Base-by-base conservation (phyloP, 2,888 invertebrate species). In the Cremastinae sp. region DNA sequence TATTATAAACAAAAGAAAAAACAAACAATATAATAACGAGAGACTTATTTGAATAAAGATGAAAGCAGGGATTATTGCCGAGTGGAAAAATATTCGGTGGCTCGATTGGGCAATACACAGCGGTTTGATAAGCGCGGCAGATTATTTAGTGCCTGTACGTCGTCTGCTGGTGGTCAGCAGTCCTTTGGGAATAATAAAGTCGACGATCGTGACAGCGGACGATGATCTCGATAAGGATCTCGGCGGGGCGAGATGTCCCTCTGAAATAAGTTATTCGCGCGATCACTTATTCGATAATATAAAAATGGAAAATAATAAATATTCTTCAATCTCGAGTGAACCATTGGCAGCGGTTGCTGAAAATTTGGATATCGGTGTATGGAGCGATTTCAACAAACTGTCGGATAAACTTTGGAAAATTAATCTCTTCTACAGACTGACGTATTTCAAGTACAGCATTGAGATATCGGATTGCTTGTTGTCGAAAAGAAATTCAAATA, bases 1-100 rank as follows among this genome's bases (percentile, higher is more conserved):
- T n/a, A n/a, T n/a, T n/a, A n/a, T 10, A 0, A 49, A 3, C 7
- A 18, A 16, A 7, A 10, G 3, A 1, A 49, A 49, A 18, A 49
- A 16, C 18, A 10, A 18, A 49, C 7, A 53, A 53, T 28, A 22
- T 9, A 5, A 5, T 9, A n/a, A n/a, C 28, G 18, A 22, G 5
- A 22, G 1, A 10, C 2, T 16, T 9, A 49, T 3, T 18, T 36
- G 16, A 14, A 34, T 59, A 0, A 53, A 85, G 85, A 79, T 83
- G 45, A 85, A 83, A 58, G 76, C 79, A 7, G 81, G 88, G 20
- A 5, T 2, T 28, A 81, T 89, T 49, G 86, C 88, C 8, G 80
- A 83, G 28, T 91, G 91, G 91, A 91, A 91, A 82, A 77, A 86
- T 4, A 89, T 88, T 79, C 88, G 91, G 4, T 91, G 91, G 90